Percentiles rank a stretch among this genome's conserved stretches.
These are phyloP conservation scores for Pseudomyrmex pallidus DNA, from an alignment of 1,140 invertebrate genomes.

Conservation along the genomic window DNA sequence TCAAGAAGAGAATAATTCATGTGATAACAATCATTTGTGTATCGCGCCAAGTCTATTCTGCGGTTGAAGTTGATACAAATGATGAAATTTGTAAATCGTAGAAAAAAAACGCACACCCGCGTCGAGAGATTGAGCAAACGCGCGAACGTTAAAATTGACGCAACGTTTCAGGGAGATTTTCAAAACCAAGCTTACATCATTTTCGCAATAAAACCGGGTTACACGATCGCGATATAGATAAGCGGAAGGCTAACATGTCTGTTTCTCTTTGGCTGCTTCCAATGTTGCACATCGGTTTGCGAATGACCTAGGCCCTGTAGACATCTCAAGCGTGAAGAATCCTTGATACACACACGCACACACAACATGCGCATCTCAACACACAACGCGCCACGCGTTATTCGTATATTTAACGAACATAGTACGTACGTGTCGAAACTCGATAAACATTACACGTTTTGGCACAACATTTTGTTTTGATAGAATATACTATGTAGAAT, in stretches of 20 bases:
- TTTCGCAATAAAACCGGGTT: conserved; percentile 32
- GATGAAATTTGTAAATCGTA: conserved; percentile 21
- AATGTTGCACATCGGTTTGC: conserved; percentile 52
- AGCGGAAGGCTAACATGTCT: conserved; percentile 32
- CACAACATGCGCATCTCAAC: conserved; percentile 19
- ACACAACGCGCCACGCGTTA: too few relatives aligned
- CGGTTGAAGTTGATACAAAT: conserved; percentile 30
- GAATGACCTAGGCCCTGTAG: conserved; percentile 60
- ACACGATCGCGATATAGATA: conserved; percentile 53
- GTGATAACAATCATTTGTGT: too few relatives aligned
- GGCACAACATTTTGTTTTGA: too few relatives aligned
- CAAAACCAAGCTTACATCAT: conserved; percentile 42
- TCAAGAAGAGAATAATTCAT: not conserved
- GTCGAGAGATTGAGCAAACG: conserved; percentile 23
- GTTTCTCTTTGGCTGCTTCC: conserved; percentile 27
- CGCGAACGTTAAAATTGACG: conserved; percentile 32
- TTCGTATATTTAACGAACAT: too few relatives aligned
- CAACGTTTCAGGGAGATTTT: conserved; percentile 43
- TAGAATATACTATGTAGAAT: too few relatives aligned
- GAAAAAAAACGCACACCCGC: conserved; percentile 34
- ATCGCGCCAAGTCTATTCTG: too few relatives aligned
- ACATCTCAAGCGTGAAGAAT: conserved; percentile 52
- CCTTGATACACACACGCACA: conserved; percentile 23
- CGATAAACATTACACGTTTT: too few relatives aligned
- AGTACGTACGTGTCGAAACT: not conserved